Base-by-base conservation (phyloP, 1,140 invertebrate species). In the Lasaia peninsularis region DNA sequence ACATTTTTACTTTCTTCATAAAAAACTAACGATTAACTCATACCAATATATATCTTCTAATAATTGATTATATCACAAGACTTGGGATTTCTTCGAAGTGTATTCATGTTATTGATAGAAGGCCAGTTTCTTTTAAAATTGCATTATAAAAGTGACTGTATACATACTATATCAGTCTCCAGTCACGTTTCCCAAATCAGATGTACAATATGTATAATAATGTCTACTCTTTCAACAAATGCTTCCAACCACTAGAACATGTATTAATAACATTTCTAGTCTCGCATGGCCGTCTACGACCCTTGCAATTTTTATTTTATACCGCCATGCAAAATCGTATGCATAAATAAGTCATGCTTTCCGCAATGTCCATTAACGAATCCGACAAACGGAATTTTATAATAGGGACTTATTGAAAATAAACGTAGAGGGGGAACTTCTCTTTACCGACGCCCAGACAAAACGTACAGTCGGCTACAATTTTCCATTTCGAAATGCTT, bases 401-500 rank as follows among this genome's bases (percentile, higher is more conserved):
- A 79, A 71, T 65, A 71, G 69, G 60, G 69, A 69, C 58, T 69
- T 72, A 79, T 81, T 78, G 71, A 75, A 79, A 79, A 80, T 63
- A 65, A 73, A 78, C 65, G 64, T 60, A 55, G 65, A 64, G 56
- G 52, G 57, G 57, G 60, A 65, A 69, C 73, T 69, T 73, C 64
- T 73, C 64, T 73, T 73, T 70, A 65, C 60, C 58, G 55, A 58
- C 53, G 56, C 51, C 61, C 67, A 68, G 71, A 76, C 73, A 81
- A 73, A 78, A 77, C 67, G 67, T 76, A 78, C 78, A 65, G 71
- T 69, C 75, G 74, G 71, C 76, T 78, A 83, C 79, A 80, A 86
- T 84, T 86, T 86, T 86, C 80, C 75, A 82, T 86, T 86, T 80
- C 75, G 74, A 77, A 86, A 86, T 83, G 73, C 69, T 82, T 81